Evolutionary conservation across 2,113 vertebrate genomes (phyloP).

Genomic region (Sceloporus tristichus): DNA sequence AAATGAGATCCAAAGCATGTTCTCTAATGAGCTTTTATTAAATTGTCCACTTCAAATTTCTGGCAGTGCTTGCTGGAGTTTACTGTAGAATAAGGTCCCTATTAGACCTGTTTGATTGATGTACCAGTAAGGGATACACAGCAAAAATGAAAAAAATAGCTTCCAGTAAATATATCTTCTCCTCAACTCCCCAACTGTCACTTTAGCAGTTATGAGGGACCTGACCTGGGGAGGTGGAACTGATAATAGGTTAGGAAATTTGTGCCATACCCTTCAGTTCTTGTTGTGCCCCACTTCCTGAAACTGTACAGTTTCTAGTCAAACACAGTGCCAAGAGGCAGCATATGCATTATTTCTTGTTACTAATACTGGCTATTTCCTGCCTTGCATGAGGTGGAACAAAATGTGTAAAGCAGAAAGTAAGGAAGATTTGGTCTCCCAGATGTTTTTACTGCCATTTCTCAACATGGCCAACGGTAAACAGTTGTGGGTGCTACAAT

Average conservation of each 20-base stretch:
- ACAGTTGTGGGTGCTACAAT: not conserved
- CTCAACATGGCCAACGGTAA: too few species aligned
- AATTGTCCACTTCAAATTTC: not conserved
- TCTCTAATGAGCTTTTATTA: conserved; percentile 35
- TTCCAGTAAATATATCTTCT: not conserved
- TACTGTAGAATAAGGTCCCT: not conserved
- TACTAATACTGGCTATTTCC: not conserved
- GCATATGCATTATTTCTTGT: not conserved
- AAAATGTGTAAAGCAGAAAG: not conserved
- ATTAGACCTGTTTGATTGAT: not conserved
- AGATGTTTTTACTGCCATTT: too few species aligned
- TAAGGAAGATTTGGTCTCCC: too few species aligned
- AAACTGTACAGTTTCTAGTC: not conserved
- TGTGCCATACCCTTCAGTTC: not conserved
- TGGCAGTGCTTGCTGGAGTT: not conserved
- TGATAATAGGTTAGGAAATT: not conserved
- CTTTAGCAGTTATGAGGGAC: not conserved
- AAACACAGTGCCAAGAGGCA: not conserved
- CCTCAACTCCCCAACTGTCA: too few species aligned
- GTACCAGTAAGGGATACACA: not conserved
- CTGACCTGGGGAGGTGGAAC: not conserved
- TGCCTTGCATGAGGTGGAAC: not conserved
- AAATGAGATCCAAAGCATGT: not conserved
- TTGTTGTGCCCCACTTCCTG: not conserved
- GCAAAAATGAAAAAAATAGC: not conserved